Conservation (phyloP, 2,113 vertebrate genomes). For the Cryptoleucopteryx plumbea region DNA sequence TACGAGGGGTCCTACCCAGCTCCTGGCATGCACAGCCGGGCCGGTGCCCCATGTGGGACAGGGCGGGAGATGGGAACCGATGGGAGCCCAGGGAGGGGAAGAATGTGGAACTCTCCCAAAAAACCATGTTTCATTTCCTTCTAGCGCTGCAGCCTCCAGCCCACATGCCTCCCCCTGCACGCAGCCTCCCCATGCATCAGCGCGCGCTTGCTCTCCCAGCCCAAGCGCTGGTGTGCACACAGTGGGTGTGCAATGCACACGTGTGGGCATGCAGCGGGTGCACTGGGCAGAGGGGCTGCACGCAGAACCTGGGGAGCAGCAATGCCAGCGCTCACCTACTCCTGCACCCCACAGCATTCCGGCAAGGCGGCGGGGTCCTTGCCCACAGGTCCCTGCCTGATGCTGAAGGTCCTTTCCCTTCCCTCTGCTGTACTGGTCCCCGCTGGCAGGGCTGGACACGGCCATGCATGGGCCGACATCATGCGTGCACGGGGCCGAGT, state of each 20-base stretch:
- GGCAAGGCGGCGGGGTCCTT: rapidly evolving
- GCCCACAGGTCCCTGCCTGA: background rate
- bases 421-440: background rate
- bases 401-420: background rate
- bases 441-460: background rate
- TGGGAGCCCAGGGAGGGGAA: background rate
- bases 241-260: background rate
- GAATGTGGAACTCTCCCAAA: background rate
- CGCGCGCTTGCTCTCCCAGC: background rate
- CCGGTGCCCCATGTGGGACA: rapidly evolving
- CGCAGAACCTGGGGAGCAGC: background rate
- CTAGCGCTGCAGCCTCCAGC: background rate
- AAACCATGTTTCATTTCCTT: background rate
- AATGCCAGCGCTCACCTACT: background rate
- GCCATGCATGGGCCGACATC: background rate
- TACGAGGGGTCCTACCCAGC: background rate
- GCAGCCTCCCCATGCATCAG: background rate
- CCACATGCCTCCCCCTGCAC: background rate
- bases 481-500: background rate
- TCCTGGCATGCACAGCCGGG: rapidly evolving
- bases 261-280: background rate
- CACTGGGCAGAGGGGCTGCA: background rate
- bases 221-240: rapidly evolving
- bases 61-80: background rate
- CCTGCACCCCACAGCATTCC: background rate